Evolutionary conservation across 2,888 invertebrate genomes (phyloP).

Genomic region (Galerucella pusilla): DNA sequence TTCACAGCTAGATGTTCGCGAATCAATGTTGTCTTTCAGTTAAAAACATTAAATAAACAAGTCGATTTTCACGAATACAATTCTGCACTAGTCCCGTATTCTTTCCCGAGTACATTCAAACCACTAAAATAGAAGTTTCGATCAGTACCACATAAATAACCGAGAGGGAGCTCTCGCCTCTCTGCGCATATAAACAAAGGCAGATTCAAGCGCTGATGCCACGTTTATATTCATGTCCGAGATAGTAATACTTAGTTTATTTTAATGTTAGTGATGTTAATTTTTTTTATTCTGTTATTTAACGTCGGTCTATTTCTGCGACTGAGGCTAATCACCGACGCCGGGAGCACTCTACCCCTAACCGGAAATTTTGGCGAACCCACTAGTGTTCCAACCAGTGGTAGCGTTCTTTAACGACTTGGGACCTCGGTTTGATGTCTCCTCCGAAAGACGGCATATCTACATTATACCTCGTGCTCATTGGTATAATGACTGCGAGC

Average conservation of each 20-base stretch:
- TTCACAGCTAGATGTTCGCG: constrained; percentile 52
- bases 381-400: no score
- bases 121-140: constrained; percentile 43
- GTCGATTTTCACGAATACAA: constrained; percentile 54
- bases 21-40: constrained; percentile 55
- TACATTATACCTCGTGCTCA: no score
- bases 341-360: no score
- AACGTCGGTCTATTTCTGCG: no score
- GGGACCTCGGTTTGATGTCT: no score
- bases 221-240: background rate
- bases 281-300: no score
- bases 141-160: constrained; percentile 42
- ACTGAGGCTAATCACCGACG: no score
- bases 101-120: constrained; percentile 38
- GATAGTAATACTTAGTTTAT: background rate
- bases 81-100: constrained; percentile 49
- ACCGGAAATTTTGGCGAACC: no score
- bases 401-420: no score
- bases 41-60: constrained; percentile 53
- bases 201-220: constrained; percentile 27
- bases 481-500: no score
- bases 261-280: no score
- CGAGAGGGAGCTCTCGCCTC: constrained; percentile 41
- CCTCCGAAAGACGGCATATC: no score
- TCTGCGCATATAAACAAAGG: constrained; percentile 48